Evolutionary conservation across 1,140 invertebrate genomes (phyloP).

Genomic region (Elymnias hypermnestra): DNA sequence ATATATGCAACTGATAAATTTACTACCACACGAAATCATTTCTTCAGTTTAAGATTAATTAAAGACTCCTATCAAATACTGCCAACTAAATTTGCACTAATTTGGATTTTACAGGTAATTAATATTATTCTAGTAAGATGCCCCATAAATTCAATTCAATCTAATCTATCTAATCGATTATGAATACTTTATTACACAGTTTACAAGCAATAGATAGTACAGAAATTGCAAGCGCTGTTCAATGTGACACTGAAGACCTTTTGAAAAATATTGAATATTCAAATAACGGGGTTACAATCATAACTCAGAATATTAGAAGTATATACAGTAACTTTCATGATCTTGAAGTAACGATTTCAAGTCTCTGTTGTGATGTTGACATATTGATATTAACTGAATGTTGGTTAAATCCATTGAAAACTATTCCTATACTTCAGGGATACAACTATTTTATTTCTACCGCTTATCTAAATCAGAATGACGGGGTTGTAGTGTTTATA

Average conservation of each 20-base stretch:
- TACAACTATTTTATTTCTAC: background rate
- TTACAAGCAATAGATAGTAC: constrained; percentile 4
- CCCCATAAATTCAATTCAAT: no score
- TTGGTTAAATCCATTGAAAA: background rate
- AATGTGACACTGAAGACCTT: constrained; percentile 6
- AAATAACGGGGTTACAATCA: background rate
- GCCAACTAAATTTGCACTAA: no score
- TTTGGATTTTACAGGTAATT: no score
- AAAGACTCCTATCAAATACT: no score
- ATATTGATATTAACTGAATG: constrained; percentile 11
- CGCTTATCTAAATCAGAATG: constrained; percentile 9
- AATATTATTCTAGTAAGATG: no score
- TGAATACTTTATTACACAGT: background rate
- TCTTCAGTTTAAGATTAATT: no score
- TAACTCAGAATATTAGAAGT: constrained; percentile 13
- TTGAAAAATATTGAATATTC: background rate
- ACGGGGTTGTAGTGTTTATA: constrained; percentile 9
- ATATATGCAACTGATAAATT: no score
- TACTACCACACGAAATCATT: no score
- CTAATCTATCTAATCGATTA: no score
- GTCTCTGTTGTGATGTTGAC: background rate
- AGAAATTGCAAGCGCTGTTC: background rate
- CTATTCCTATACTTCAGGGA: background rate
- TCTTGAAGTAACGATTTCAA: background rate
- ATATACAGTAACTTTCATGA: constrained; percentile 12